Conservation (phyloP, 2,888 invertebrate species). For the Biston stratarius region DNA sequence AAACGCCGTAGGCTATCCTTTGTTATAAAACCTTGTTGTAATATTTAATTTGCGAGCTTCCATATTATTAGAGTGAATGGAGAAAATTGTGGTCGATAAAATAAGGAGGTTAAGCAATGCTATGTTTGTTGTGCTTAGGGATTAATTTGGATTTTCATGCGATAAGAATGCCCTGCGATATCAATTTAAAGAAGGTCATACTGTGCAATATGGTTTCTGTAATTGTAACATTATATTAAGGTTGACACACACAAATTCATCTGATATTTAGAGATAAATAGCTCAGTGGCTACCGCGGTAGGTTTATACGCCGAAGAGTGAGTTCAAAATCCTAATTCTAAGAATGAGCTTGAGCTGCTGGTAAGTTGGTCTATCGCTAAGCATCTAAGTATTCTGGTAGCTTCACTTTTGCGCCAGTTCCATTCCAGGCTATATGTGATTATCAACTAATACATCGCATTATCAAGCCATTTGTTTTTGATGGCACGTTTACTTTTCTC, state of each 20-base stretch:
- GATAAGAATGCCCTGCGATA: not conserved
- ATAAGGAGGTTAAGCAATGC: conserved; percentile 8
- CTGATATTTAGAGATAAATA: too few relatives aligned
- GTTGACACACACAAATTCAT: too few relatives aligned
- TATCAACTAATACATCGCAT: too few relatives aligned
- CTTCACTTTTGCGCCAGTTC: too few relatives aligned
- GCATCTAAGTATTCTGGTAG: too few relatives aligned
- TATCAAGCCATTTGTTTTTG: not conserved
- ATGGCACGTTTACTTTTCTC: not conserved
- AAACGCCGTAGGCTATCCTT: conserved; percentile 57
- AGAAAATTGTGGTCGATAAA: conserved; percentile 24
- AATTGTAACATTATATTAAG: too few relatives aligned
- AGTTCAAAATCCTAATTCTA: too few relatives aligned
- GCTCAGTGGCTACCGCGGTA: too few relatives aligned
- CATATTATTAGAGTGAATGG: conserved; percentile 42
- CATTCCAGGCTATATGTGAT: too few relatives aligned
- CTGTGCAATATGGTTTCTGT: not conserved
- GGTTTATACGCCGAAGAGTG: too few relatives aligned
- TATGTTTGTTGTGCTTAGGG: not conserved
- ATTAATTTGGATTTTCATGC: conserved; percentile 2
- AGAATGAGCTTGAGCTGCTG: too few relatives aligned
- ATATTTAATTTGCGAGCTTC: conserved; percentile 56
- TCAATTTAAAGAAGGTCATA: not conserved
- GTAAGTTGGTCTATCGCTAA: too few relatives aligned
- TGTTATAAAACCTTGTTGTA: conserved; percentile 56